These are phyloP conservation scores for Volucella zonaria DNA, from an alignment of 2,888 invertebrate species.

Conservation along the genomic window DNA sequence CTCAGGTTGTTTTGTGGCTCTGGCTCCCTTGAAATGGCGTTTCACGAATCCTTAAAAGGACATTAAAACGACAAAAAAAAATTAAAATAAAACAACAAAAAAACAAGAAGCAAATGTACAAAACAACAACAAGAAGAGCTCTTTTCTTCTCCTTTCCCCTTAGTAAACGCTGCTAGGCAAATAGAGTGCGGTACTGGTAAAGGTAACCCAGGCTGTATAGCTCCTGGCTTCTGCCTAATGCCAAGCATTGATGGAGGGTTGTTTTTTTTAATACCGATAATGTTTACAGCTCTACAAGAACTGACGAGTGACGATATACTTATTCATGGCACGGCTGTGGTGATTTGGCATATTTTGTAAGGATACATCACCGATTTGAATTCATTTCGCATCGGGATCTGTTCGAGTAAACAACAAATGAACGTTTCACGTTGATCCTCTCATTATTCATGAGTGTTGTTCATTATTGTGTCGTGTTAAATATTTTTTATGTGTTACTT, in stretches of 20 bases:
- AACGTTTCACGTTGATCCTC: conserved; percentile 41
- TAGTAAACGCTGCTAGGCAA: conserved; percentile 48
- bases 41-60: conserved; percentile 72
- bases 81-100: conserved; percentile 20
- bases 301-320: not conserved
- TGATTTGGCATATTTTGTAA: conserved; percentile 79
- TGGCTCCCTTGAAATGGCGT: conserved; percentile 72
- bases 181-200: conserved; percentile 39
- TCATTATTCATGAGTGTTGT: conserved; percentile 3
- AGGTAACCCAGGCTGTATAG: not conserved
- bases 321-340: conserved; percentile 18
- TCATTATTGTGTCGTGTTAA: conserved; percentile 29
- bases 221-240: no score
- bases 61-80: conserved; percentile 41
- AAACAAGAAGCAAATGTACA: conserved; percentile 28
- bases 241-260: conserved; percentile 40
- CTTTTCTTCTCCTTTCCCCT: conserved; percentile 43
- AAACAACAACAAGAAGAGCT: conserved; percentile 61
- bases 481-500: conserved; percentile 26
- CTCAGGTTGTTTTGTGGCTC: conserved; percentile 65
- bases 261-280: conserved; percentile 62
- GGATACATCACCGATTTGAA: conserved; percentile 77
- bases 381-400: conserved; percentile 81
- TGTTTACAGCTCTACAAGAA: conserved; percentile 52
- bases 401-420: conserved; percentile 77